A percentile compares a stretch with the other conserved stretches of the same genome.
phyloP scores from a whole-genome alignment of 2,797 vertebrate species.

The Graptemys geographica region DNA sequence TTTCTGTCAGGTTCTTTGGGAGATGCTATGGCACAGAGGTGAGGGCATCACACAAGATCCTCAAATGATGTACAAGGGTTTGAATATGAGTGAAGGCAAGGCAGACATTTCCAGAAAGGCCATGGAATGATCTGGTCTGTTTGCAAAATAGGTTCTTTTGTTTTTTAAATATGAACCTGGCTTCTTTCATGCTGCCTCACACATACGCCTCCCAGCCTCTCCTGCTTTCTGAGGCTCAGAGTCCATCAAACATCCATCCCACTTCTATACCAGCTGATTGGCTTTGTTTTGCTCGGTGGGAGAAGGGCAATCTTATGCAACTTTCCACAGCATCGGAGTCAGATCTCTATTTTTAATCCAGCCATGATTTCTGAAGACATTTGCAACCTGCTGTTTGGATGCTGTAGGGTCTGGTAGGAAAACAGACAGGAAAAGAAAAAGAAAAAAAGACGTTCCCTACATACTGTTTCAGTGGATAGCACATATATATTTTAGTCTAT shows the following conservation, averaged over 20 bases:
- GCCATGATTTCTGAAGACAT: neutral
- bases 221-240: neutral
- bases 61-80: constrained; percentile 58
- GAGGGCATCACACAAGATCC: neutral
- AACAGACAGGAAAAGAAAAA: neutral
- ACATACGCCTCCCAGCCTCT: constrained; percentile 1
- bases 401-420: neutral
- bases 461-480: neutral
- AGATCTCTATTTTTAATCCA: neutral
- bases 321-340: neutral
- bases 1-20: neutral
- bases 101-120: constrained; percentile 65
- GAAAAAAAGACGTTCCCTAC: neutral
- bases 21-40: neutral
- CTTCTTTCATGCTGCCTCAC: constrained; percentile 6
- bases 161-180: constrained; percentile 55
- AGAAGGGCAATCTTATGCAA: neutral
- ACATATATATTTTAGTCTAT: neutral
- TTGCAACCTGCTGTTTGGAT: neutral
- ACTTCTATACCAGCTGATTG: neutral
- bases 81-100: constrained; percentile 43
- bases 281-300: neutral
- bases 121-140: constrained; percentile 58
- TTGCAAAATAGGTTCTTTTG: constrained; percentile 6
- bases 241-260: neutral